These are phyloP conservation scores for Coleophora deauratella DNA, from an alignment of 2,888 invertebrate species.

Conservation along the genomic window DNA sequence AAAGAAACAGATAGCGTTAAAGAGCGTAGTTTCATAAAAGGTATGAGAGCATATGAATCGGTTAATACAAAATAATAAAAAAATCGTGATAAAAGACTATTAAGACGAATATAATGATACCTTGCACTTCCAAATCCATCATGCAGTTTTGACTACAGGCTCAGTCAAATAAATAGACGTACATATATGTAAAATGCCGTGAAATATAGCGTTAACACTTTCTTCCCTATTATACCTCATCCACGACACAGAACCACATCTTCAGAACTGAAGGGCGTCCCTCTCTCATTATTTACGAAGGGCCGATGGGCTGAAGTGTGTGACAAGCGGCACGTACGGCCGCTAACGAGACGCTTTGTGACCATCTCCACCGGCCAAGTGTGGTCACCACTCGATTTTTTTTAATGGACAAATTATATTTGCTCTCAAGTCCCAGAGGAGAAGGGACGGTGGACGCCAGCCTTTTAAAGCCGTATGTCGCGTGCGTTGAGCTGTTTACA, in stretches of 20 bases:
- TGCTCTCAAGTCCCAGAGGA: slow-evolving; percentile 46
- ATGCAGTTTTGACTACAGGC: too few relatives aligned
- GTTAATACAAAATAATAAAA: too few relatives aligned
- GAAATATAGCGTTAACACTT: too few relatives aligned
- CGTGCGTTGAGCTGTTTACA: slow-evolving; percentile 41
- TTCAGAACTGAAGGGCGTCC: slow-evolving; percentile 43
- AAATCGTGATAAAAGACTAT: too few relatives aligned
- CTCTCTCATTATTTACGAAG: slow-evolving; percentile 72
- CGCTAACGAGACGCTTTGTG: slow-evolving; percentile 75
- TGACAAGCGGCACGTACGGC: slow-evolving; percentile 69
- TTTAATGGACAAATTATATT: slow-evolving; percentile 72
- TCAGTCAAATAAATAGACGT: too few relatives aligned
- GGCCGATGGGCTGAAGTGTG: slow-evolving; percentile 69
- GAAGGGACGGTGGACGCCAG: slow-evolving; percentile 16
- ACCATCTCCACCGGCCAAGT: slow-evolving; percentile 56
- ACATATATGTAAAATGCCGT: too few relatives aligned
- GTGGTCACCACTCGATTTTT: slow-evolving; percentile 68
- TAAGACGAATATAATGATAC: too few relatives aligned
- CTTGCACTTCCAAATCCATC: too few relatives aligned
- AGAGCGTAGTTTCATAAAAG: too few relatives aligned
- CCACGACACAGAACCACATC: slow-evolving; percentile 19
- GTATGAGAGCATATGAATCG: too few relatives aligned
- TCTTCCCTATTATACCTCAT: background rate
- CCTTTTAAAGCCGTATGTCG: slow-evolving; percentile 50
- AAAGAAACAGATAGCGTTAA: too few relatives aligned